Evolutionary conservation across 2,888 invertebrate species (phyloP), one percentile per base, ranked within the genome.

Genomic region (Caenorhabditis sulstoni): DNA sequence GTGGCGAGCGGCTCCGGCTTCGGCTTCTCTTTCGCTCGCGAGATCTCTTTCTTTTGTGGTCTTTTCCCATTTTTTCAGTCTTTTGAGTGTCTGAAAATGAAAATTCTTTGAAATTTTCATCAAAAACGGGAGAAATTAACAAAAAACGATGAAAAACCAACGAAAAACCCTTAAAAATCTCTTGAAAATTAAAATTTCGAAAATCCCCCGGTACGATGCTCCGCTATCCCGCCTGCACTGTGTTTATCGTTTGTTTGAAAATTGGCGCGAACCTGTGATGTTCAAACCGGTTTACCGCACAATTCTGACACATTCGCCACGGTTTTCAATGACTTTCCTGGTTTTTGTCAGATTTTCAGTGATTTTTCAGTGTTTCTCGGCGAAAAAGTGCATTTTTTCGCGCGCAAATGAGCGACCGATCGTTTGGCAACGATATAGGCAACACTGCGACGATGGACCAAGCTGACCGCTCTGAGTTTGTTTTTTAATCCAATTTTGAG

Each of bases 401-500:
- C 14, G 35, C 7, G 52, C 65, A 35, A 77, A 77, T 77, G 77
- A 77, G 70, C 70, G 53, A 59, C 18, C 62, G 77, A 55, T 39
- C 61, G 29, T 77, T 77, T 45, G 77, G 77, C 23, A 71, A 53
- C 52, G 77, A 71, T 9, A 70, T 77, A n/a, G 71, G 53, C 18
- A 77, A 77, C 50, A 65, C 55, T 11, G 18, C 22, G 45, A 66
- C 23, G 45, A 75, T 59, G 64, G 57, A 64, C 44, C 66, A 66
- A 14, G 67, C 66, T 1, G 22, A 55, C 20, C 8, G 62, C 52
- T 1, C 44, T 4, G 76, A 68, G 76, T 77, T 39, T 68, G 37
- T 44, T 39, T 12, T 50, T 50, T 50, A 7, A 14, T 5, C n/a
- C 11, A 22, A 12, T 23, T 14, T 29, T 29, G 1, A 14, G 8